Evolutionary conservation across 2,888 invertebrate genomes (phyloP).

Genomic region (Arrhopalites spinosus): DNA sequence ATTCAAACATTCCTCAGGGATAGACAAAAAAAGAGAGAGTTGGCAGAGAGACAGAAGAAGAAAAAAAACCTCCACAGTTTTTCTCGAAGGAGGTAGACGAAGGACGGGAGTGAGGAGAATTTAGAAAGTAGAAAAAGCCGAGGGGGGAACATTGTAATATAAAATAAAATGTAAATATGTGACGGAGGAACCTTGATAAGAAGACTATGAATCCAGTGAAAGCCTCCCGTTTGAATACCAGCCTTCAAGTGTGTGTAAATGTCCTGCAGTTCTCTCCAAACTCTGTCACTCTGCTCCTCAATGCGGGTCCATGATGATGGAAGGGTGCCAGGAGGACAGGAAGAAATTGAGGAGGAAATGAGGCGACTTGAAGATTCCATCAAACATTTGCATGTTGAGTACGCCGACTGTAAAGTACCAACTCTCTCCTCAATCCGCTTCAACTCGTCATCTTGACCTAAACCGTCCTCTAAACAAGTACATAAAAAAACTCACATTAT

Average conservation of each 20-base stretch:
- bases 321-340: constrained; percentile 32
- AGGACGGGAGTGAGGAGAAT: background rate
- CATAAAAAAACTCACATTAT: too few relatives aligned
- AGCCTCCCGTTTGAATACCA: constrained; percentile 68
- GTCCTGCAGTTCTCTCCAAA: constrained; percentile 52
- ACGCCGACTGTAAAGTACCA: constrained; percentile 48
- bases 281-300: constrained; percentile 45
- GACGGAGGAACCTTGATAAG: constrained; percentile 70
- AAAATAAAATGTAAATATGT: constrained; percentile 5
- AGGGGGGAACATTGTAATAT: too few relatives aligned
- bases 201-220: constrained; percentile 90
- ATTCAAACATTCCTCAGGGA: too few relatives aligned
- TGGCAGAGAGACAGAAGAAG: too few relatives aligned
- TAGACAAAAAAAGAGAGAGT: too few relatives aligned
- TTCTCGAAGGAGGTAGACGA: background rate
- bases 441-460: constrained; percentile 53
- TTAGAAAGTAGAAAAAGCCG: too few relatives aligned
- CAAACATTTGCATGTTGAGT: constrained; percentile 54
- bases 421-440: constrained; percentile 49
- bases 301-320: constrained; percentile 36
- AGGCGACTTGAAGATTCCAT: constrained; percentile 36
- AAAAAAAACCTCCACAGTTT: too few relatives aligned
- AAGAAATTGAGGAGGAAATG: constrained; percentile 8
- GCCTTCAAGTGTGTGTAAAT: constrained; percentile 53
- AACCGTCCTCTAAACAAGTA: constrained; percentile 47